phyloP scores from a whole-genome alignment of 2,113 vertebrate species.

The Sapayoa aenigma region DNA sequence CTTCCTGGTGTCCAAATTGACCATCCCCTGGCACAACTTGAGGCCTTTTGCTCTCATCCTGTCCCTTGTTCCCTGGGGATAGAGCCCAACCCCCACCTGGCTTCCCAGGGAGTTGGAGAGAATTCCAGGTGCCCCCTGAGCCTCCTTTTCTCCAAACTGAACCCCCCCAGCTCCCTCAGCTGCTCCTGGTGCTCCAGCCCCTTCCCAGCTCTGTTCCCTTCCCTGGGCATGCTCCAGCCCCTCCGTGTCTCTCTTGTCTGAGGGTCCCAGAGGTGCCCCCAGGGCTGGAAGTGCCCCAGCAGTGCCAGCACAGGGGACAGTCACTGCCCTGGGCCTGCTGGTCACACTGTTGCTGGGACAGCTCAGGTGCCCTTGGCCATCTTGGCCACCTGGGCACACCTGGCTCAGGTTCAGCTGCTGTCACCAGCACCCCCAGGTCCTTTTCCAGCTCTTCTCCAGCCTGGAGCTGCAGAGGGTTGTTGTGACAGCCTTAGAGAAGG shows the following conservation, averaged over 20 bases:
- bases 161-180: background rate
- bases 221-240: fast-evolving
- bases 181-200: fast-evolving
- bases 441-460: background rate
- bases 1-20: background rate
- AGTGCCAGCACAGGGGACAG: background rate
- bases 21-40: background rate
- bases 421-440: background rate
- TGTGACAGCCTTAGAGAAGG: background rate
- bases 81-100: background rate
- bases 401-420: background rate
- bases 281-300: background rate
- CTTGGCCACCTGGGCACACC: background rate
- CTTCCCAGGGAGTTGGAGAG: background rate
- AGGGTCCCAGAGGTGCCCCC: background rate
- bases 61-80: background rate
- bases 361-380: background rate
- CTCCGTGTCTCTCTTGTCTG: background rate
- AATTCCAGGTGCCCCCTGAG: background rate
- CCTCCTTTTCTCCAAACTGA: background rate
- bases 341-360: background rate
- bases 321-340: background rate
- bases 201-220: background rate
- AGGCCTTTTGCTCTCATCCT: background rate
- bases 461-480: background rate